These are phyloP conservation scores for Agrochola circellaris DNA, from an alignment of 2,888 invertebrate genomes.

Conservation along the genomic window DNA sequence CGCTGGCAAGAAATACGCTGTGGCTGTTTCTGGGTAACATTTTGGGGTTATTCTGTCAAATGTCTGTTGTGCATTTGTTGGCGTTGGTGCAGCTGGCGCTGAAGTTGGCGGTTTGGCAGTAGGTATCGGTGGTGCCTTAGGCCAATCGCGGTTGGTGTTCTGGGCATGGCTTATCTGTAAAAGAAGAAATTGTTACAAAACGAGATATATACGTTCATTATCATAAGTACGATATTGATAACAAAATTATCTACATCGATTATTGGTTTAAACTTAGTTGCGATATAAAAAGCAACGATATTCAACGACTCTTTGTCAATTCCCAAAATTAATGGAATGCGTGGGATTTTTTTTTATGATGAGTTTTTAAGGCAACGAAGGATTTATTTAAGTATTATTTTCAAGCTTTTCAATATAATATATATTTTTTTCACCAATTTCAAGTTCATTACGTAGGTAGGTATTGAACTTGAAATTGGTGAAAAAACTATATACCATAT, in stretches of 20 bases:
- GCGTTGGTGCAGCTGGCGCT: neutral
- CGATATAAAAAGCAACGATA: neutral
- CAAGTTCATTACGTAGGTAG: no score
- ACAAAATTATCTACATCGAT: no score
- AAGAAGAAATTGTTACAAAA: neutral
- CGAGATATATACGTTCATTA: neutral
- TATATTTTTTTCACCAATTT: no score
- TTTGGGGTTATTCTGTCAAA: slow-evolving; percentile 54
- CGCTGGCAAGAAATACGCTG: slow-evolving; percentile 69
- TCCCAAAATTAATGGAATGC: neutral
- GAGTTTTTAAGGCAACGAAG: neutral
- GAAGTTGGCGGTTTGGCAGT: neutral
- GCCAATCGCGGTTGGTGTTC: neutral
- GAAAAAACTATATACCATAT: no score
- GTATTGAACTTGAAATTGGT: no score
- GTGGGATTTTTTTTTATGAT: neutral
- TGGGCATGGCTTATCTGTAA: slow-evolving; percentile 53
- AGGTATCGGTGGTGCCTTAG: neutral
- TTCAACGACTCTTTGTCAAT: neutral
- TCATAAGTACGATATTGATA: neutral
- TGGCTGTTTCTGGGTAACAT: slow-evolving; percentile 67
- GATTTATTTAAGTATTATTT: no score
- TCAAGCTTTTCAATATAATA: no score
- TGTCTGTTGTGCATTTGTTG: slow-evolving; percentile 23
- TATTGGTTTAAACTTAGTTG: neutral